These are phyloP conservation scores for Choloepus hoffmanni DNA, from an alignment of 2,113 vertebrate species.

Conservation along the genomic window DNA sequence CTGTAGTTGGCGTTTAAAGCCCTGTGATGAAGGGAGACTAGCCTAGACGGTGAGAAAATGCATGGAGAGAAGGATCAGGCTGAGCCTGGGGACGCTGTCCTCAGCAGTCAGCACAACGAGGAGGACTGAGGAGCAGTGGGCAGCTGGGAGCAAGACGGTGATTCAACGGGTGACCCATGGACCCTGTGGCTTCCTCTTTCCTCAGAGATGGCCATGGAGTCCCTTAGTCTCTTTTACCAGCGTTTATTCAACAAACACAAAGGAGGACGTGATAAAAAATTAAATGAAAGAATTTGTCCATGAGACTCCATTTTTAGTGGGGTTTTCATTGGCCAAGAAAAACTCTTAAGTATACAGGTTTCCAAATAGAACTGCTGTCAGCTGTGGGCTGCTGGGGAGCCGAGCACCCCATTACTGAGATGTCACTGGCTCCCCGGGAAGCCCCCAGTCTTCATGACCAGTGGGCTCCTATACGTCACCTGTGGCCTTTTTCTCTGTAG, in stretches of 20 bases:
- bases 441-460: not conserved
- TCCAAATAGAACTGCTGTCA: not conserved
- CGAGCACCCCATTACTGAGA: not conserved
- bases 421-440: fast-evolving
- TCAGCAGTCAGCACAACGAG: not conserved
- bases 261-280: fast-evolving
- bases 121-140: not conserved
- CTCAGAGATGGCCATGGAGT: not conserved
- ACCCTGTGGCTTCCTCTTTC: not conserved
- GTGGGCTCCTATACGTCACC: fast-evolving
- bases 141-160: not conserved
- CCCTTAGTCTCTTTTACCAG: not conserved
- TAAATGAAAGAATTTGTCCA: not conserved
- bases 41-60: not conserved
- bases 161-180: not conserved
- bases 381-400: not conserved
- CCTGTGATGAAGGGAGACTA: not conserved
- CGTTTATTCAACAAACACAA: not conserved
- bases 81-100: not conserved
- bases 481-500: not conserved
- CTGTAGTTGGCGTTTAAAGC: not conserved
- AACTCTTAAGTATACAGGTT: not conserved
- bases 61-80: no score
- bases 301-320: not conserved
- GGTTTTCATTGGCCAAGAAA: not conserved